phyloP scores from a whole-genome alignment of 2,888 invertebrate species.

The Anaspis maculata region DNA sequence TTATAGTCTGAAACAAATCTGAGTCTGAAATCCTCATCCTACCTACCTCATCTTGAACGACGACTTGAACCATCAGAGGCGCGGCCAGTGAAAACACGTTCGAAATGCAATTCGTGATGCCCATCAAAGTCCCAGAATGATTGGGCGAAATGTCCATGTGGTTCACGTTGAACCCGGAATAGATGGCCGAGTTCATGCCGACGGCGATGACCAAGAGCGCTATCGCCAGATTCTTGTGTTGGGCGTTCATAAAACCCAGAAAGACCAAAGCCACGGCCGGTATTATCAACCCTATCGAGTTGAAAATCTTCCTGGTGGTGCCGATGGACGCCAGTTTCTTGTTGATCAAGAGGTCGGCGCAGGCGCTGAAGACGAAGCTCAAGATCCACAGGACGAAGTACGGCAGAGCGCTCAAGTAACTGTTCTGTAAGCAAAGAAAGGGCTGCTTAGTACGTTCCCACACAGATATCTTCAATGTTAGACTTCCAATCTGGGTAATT shows the following conservation, averaged over 20 bases:
- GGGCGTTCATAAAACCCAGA: background rate
- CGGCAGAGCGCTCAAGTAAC: constrained; percentile 59
- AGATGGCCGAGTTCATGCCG: constrained; percentile 62
- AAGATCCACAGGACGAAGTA: constrained; percentile 65
- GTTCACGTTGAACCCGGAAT: constrained; percentile 58
- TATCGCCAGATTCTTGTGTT: constrained; percentile 42
- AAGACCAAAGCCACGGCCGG: background rate
- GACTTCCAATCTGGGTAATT: too few relatives aligned
- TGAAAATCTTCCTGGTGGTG: constrained; percentile 57
- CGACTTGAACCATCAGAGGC: constrained; percentile 57
- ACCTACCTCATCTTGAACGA: constrained; percentile 7
- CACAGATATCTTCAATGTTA: too few relatives aligned
- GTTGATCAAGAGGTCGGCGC: constrained; percentile 54
- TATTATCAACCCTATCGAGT: constrained; percentile 35
- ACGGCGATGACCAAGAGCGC: constrained; percentile 58
- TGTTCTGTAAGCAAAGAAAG: constrained; percentile 55
- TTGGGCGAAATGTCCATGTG: constrained; percentile 74
- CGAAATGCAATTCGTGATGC: constrained; percentile 66
- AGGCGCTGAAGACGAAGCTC: constrained; percentile 59
- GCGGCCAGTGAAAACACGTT: constrained; percentile 69
- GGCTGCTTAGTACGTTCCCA: too few relatives aligned
- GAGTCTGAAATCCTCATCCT: background rate
- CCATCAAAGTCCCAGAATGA: constrained; percentile 73
- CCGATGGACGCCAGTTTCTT: constrained; percentile 36
- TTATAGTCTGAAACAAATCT: background rate